Evolutionary conservation across 2,113 vertebrate species (phyloP).

Genomic region (Chlorodrepanis virens): DNA sequence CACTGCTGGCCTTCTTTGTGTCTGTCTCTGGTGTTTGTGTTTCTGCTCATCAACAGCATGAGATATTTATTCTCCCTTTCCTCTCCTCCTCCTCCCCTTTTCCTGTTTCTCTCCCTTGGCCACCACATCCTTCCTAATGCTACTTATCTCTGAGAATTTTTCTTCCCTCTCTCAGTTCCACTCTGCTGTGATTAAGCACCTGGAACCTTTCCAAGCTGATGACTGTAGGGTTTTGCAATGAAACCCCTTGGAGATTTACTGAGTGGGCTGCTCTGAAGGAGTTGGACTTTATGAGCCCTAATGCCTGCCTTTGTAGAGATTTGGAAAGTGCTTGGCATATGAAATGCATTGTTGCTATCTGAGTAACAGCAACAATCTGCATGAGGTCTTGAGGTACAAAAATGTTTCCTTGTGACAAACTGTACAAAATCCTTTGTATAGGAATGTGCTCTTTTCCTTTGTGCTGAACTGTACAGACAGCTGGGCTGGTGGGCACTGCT

Average conservation of each 20-base stretch:
- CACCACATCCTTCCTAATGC: constrained; percentile 25
- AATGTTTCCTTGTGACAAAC: neutral
- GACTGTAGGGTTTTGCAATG: constrained; percentile 19
- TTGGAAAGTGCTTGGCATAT: neutral
- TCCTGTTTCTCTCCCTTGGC: constrained; percentile 16
- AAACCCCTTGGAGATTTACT: neutral
- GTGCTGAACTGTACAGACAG: neutral
- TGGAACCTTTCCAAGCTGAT: constrained; percentile 7
- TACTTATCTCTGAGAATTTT: neutral
- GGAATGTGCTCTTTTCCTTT: neutral
- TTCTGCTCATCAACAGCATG: neutral
- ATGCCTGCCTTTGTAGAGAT: neutral
- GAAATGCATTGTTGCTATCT: neutral
- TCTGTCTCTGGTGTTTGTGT: neutral
- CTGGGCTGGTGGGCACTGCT: neutral
- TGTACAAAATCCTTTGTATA: neutral
- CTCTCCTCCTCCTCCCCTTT: constrained; percentile 42
- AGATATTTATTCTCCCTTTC: constrained; percentile 4
- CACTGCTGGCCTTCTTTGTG: neutral
- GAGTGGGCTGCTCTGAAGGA: neutral
- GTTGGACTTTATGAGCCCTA: neutral
- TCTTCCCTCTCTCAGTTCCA: neutral
- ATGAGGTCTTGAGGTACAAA: neutral
- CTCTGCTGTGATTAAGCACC: constrained; percentile 11
- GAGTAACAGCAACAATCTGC: neutral